Percentiles rank a stretch among this genome's conserved stretches.
phyloP scores from a whole-genome alignment of 2,797 vertebrate genomes.

The Malacoctenus gilli region DNA sequence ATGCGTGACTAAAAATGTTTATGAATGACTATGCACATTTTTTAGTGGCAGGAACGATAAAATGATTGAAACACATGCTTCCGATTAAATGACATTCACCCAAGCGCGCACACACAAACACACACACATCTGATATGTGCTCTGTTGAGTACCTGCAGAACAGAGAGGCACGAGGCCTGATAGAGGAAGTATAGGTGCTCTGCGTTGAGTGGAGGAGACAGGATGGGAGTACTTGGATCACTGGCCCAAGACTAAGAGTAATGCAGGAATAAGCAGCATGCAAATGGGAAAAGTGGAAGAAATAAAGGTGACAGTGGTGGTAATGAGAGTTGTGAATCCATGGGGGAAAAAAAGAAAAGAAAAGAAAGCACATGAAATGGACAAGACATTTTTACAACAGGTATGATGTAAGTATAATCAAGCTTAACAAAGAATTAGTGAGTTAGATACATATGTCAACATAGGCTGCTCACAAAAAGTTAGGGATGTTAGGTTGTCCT shows the following conservation, averaged over 20 bases:
- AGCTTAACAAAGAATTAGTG: background rate
- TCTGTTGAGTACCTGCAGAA: constrained; percentile 76
- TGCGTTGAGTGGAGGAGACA: constrained; percentile 84
- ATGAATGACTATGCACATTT: constrained; percentile 4
- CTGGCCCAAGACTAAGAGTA: constrained; percentile 80
- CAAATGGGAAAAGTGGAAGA: constrained; percentile 44
- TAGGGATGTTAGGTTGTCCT: no score
- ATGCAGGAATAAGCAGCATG: constrained; percentile 78
- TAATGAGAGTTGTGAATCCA: constrained; percentile 36
- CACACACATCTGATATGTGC: constrained; percentile 30
- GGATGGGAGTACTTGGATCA: constrained; percentile 79
- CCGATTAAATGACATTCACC: no score
- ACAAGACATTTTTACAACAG: constrained; percentile 18
- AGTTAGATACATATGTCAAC: constrained; percentile 3
- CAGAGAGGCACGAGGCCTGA: constrained; percentile 79
- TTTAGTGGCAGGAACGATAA: constrained; percentile 15
- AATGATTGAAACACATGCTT: constrained; percentile 24
- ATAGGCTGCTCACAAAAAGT: no score
- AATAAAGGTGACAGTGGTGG: constrained; percentile 22
- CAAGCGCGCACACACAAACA: constrained; percentile 24
- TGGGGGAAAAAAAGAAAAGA: background rate
- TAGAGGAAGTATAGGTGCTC: constrained; percentile 86
- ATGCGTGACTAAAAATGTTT: background rate
- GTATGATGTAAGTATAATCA: background rate
- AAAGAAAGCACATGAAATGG: constrained; percentile 10